Evolutionary conservation across 2,888 invertebrate genomes (phyloP).

Genomic region (Metacarcinus magister): DNA sequence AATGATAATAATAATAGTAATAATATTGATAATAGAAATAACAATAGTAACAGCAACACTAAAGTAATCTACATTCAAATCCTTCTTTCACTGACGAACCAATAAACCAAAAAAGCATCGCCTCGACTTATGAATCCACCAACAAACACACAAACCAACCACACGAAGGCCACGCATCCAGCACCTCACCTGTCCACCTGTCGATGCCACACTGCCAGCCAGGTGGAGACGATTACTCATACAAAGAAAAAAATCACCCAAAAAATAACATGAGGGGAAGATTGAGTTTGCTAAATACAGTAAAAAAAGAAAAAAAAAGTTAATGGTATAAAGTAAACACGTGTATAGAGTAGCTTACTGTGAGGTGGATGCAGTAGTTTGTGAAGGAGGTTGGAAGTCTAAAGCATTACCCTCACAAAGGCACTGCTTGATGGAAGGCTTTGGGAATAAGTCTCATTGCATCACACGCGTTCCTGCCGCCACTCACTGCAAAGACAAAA

Average conservation of each 20-base stretch:
- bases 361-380: background rate
- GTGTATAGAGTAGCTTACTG: background rate
- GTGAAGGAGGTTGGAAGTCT: too few species aligned
- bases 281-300: background rate
- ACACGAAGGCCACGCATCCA: background rate
- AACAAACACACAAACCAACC: too few species aligned
- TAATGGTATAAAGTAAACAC: background rate
- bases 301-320: background rate
- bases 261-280: background rate
- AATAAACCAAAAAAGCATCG: too few species aligned
- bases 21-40: too few species aligned
- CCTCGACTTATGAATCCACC: too few species aligned
- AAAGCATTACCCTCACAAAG: too few species aligned
- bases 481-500: background rate
- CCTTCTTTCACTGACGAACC: too few species aligned
- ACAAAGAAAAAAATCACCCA: background rate
- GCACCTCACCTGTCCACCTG: background rate
- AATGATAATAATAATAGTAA: too few species aligned
- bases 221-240: background rate
- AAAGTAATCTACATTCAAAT: too few species aligned
- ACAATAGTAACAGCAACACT: background rate
- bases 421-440: background rate
- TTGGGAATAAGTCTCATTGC: background rate
- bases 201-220: background rate
- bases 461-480: background rate